Percentiles rank a stretch among this genome's conserved stretches.
Evolutionary conservation across 2,797 vertebrate genomes (phyloP).

Genomic region (Anguilla marmorata): DNA sequence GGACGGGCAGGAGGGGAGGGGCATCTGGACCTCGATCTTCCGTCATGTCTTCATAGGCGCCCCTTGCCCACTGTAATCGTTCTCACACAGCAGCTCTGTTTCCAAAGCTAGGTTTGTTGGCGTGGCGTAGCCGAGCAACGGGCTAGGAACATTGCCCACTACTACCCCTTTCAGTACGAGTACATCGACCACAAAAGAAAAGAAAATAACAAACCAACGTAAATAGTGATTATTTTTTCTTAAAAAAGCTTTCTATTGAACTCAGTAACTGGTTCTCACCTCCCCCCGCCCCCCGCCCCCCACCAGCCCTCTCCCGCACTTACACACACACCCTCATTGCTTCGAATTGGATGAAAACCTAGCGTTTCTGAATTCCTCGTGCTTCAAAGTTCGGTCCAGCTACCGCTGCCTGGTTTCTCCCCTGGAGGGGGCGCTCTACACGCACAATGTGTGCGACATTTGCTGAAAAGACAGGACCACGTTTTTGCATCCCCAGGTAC

Average conservation of each 20-base stretch:
- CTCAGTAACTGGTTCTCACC: conserved; percentile 83
- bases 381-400: conserved; percentile 78
- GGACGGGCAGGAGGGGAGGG: neutral
- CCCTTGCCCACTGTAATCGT: conserved; percentile 53
- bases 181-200: conserved; percentile 52
- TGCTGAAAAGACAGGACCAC: conserved; percentile 91
- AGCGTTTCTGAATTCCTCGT: conserved; percentile 83
- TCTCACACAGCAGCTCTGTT: conserved; percentile 67
- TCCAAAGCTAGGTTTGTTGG: conserved; percentile 75
- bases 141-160: conserved; percentile 68
- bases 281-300: conserved; percentile 26
- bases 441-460: conserved; percentile 83
- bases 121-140: conserved; percentile 84
- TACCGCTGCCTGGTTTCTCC: conserved; percentile 79
- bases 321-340: conserved; percentile 77
- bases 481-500: conserved; percentile 86
- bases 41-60: conserved; percentile 27
- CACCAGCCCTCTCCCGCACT: conserved; percentile 56
- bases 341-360: conserved; percentile 88
- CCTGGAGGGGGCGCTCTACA: conserved; percentile 74
- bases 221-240: conserved; percentile 74
- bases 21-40: conserved; percentile 37
- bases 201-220: conserved; percentile 48
- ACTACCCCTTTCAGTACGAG: conserved; percentile 68
- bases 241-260: conserved; percentile 88